Evolutionary conservation across 1,140 invertebrate species (phyloP), one percentile per base, ranked within the genome.

Genomic region (Mizuhopecten yessoensis): DNA sequence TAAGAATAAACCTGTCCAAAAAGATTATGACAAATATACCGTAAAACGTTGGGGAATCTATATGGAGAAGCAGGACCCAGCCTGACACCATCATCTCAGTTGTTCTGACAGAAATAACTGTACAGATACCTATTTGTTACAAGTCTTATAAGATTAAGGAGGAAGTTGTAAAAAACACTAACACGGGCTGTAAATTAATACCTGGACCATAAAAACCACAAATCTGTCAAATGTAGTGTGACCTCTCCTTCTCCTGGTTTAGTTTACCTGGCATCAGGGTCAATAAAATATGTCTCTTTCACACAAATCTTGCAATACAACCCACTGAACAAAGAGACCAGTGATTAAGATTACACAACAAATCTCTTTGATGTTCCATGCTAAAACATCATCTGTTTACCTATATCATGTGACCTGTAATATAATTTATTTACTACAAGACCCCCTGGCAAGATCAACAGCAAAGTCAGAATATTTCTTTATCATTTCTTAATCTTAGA

Each of bases 111-210:
- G 23, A 9, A n/a, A 29, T 29, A 57, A 57, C 57, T 75, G 9
- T n/a, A 29, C 57, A 29, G n/a, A 29, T 75, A 75, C 5, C 57
- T 29, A 5, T 75, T 75, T 29, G 5, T 7, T 39, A 39, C n/a
- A 39, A 39, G 36, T 39, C 36, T 39, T 75, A n/a, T 75, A 3
- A 75, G 1, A 75, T 11, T 17, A 29, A 75, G n/a, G 5, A 75
- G 57, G 57, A 75, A 75, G 57, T 75, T 75, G 57, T 75, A n/a
- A 75, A 75, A 75, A 75, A 75, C 57, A 75, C 57, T n/a, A 75
- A 75, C n/a, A n/a, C n/a, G 29, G 57, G 57, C 29, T 75, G 23
- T 75, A 75, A 75, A 75, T 75, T 29, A 75, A 75, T 29, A 75
- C 23, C 11, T 13, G 7, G 23, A 17, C 11, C 57, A 29, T 75